phyloP scores from a whole-genome alignment of 2,797 vertebrate genomes.

The Melopsittacus undulatus region DNA sequence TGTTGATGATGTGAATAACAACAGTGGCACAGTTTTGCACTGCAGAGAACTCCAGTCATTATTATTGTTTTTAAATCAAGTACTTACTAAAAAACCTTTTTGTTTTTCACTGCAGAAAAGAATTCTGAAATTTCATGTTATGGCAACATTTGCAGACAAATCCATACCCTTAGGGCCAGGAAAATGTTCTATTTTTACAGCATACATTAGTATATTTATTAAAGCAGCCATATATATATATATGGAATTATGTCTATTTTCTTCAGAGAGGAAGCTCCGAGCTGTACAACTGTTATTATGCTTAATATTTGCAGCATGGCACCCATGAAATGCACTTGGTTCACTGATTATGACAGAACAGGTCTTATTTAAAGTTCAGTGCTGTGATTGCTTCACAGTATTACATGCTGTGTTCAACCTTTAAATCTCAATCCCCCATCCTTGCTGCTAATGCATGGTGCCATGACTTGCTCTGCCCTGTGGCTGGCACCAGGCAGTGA shows the following conservation, averaged over 20 bases:
- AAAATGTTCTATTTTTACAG: slow-evolving; percentile 53
- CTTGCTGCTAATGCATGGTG: not conserved
- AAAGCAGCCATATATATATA: not conserved
- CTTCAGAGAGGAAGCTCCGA: not conserved
- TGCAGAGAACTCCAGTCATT: not conserved
- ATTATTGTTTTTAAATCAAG: not conserved
- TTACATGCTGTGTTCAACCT: not conserved
- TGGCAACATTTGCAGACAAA: not conserved
- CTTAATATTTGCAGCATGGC: not conserved
- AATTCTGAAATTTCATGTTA: not conserved
- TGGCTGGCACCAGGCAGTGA: not conserved
- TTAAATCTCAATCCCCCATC: not conserved
- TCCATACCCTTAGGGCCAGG: slow-evolving; percentile 7
- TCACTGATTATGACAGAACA: not conserved
- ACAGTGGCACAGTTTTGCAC: slow-evolving; percentile 16
- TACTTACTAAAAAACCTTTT: not conserved
- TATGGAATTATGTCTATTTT: not conserved
- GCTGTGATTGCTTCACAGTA: not conserved
- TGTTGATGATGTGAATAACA: slow-evolving; percentile 53
- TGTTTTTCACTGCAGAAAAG: not conserved
- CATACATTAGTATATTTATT: not conserved
- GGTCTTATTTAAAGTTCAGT: not conserved
- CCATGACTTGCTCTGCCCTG: not conserved
- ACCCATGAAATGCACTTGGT: not conserved
- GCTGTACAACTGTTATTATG: not conserved